Percentiles rank a stretch among this genome's conserved stretches.
Evolutionary conservation across 2,888 invertebrate genomes (phyloP).

Genomic region (Trichopria drosophilae): DNA sequence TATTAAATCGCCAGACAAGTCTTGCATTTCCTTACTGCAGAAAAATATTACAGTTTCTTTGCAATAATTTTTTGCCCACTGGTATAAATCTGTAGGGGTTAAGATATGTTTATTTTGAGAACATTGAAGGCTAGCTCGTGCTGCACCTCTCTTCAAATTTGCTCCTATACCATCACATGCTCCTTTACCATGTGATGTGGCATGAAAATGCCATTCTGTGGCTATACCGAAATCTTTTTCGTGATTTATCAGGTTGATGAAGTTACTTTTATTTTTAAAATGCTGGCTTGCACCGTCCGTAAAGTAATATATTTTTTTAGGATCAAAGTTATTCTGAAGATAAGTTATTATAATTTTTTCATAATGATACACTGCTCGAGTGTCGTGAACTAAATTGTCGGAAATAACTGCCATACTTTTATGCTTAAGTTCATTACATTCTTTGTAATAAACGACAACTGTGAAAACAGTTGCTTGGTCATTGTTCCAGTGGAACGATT

Average conservation of each 20-base stretch:
- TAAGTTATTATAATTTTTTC: too few species aligned
- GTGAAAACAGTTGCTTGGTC: too few species aligned
- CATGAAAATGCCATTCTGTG: conserved; percentile 27
- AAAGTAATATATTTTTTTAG: conserved; percentile 22
- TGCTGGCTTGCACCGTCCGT: conserved; percentile 28
- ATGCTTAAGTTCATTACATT: too few species aligned
- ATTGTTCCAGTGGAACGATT: too few species aligned
- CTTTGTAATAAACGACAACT: too few species aligned
- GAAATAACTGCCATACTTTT: too few species aligned
- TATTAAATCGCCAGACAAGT: too few species aligned
- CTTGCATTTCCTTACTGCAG: neutral
- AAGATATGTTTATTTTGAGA: conserved; percentile 1
- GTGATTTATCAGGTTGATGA: conserved; percentile 24
- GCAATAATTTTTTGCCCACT: conserved; percentile 1
- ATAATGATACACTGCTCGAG: too few species aligned
- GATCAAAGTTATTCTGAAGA: too few species aligned
- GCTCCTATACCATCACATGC: conserved; percentile 19
- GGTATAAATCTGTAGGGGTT: neutral
- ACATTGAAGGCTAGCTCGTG: conserved; percentile 22
- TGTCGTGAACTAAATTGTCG: too few species aligned
- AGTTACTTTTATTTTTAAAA: conserved; percentile 26
- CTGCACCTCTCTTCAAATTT: conserved; percentile 19
- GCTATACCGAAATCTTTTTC: conserved; percentile 20
- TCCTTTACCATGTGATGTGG: conserved; percentile 27
- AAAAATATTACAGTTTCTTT: conserved; percentile 2